Conservation (phyloP, 1,140 invertebrate genomes). For the Hyphantria cunea region DNA sequence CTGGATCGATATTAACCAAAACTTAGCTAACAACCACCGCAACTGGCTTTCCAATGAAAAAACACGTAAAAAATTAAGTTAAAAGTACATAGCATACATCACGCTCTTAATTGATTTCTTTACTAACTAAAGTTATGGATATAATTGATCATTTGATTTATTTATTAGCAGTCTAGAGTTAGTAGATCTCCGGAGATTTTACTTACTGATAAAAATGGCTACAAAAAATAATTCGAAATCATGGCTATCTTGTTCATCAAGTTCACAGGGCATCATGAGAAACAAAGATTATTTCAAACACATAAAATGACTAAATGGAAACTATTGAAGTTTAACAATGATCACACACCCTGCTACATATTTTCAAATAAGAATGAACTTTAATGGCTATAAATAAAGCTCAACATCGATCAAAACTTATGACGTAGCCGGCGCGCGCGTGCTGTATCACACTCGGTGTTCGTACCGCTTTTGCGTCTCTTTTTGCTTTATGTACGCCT, state of each 20-base stretch:
- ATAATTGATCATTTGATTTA: too few relatives aligned
- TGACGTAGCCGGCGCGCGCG: slow-evolving; percentile 15
- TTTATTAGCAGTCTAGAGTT: too few relatives aligned
- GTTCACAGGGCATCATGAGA: slow-evolving; percentile 43
- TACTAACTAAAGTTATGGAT: too few relatives aligned
- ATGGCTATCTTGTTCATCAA: slow-evolving; percentile 53
- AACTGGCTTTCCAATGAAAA: too few relatives aligned
- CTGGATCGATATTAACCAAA: too few relatives aligned
- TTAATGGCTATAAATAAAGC: too few relatives aligned
- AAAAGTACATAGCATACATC: too few relatives aligned
- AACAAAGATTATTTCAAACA: slow-evolving; percentile 30
- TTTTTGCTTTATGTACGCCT: slow-evolving; percentile 55
- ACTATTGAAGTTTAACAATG: not conserved
- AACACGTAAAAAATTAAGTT: too few relatives aligned
- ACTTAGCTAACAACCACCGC: too few relatives aligned
- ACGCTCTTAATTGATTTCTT: too few relatives aligned
- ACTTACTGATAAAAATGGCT: not conserved
- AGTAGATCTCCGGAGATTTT: not conserved
- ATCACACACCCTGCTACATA: too few relatives aligned
- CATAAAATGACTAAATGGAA: not conserved
- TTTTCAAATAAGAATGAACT: too few relatives aligned
- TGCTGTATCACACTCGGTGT: slow-evolving; percentile 6
- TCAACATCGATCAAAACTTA: not conserved
- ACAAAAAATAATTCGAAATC: slow-evolving; percentile 41
- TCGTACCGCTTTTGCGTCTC: slow-evolving; percentile 18